phyloP scores from a whole-genome alignment of 2,888 invertebrate genomes.

The Sinelater perroti region DNA sequence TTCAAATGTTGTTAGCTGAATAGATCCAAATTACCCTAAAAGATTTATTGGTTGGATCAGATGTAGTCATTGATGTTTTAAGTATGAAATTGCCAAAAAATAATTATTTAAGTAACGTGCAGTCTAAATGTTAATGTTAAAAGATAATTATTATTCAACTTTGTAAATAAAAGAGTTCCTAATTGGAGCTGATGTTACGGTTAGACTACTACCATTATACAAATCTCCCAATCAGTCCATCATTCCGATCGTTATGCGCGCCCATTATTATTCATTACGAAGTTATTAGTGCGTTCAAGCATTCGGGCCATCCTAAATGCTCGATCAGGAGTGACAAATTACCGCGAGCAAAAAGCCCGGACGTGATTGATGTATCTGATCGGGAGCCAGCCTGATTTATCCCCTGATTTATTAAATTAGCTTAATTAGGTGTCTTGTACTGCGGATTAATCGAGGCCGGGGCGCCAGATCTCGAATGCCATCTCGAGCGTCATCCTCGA shows the following conservation, averaged over 20 bases:
- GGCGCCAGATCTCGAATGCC: background rate
- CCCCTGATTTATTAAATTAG: constrained; percentile 9
- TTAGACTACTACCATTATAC: too few species aligned
- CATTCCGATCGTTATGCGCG: background rate
- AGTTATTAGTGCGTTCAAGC: constrained; percentile 1
- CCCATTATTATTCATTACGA: constrained; percentile 15
- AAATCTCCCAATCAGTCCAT: background rate
- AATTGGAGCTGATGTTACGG: too few species aligned
- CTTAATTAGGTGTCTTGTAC: constrained; percentile 6
- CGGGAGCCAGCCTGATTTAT: constrained; percentile 5
- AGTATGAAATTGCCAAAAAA: too few species aligned
- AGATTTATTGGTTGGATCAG: too few species aligned
- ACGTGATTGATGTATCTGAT: constrained; percentile 18
- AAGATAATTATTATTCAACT: too few species aligned
- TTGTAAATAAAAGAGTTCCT: too few species aligned
- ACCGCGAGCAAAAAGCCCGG: constrained; percentile 1
- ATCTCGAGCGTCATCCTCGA: too few species aligned
- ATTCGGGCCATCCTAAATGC: constrained; percentile 9
- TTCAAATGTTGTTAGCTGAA: too few species aligned
- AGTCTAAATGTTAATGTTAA: too few species aligned
- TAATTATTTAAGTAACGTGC: too few species aligned
- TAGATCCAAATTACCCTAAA: too few species aligned
- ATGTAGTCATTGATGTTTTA: too few species aligned
- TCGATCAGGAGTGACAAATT: constrained; percentile 17
- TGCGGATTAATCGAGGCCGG: constrained; percentile 8